These are phyloP conservation scores for Chymomyza costata DNA, from an alignment of 1,140 invertebrate species.

Conservation along the genomic window DNA sequence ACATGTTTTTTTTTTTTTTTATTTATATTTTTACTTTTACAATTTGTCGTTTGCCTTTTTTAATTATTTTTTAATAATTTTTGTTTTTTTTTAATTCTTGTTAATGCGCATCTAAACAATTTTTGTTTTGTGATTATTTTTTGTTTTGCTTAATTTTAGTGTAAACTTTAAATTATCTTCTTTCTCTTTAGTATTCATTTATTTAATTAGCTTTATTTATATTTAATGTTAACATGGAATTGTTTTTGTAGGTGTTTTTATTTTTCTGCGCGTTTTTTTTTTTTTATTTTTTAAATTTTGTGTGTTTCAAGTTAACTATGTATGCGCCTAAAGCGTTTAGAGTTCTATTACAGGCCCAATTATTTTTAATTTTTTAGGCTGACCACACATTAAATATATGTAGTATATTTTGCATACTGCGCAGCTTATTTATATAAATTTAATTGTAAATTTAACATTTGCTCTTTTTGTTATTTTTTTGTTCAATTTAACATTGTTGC, in stretches of 20 bases:
- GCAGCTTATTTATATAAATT: constrained; percentile 56
- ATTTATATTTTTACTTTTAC: not conserved
- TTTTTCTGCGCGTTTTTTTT: constrained; percentile 37
- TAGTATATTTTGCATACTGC: constrained; percentile 23
- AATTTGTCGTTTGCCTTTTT: not conserved
- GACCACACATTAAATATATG: constrained; percentile 25
- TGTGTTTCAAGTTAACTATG: constrained; percentile 52
- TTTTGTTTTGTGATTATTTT: not conserved
- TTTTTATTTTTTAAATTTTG: constrained; percentile 56
- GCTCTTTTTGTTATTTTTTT: constrained; percentile 39
- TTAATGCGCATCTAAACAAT: constrained; percentile 7
- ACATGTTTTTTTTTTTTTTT: too few species aligned
- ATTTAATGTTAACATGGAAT: constrained; percentile 75
- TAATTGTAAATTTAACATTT: constrained; percentile 71
- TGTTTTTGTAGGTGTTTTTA: constrained; percentile 68
- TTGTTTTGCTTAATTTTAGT: constrained; percentile 6
- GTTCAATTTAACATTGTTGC: constrained; percentile 62
- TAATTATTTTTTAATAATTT: not conserved
- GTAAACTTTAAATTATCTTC: not conserved
- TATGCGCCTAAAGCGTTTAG: constrained; percentile 33
- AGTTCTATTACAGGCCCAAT: constrained; percentile 44
- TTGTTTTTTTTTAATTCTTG: constrained; percentile 1
- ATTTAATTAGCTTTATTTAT: constrained; percentile 71
- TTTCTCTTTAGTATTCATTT: constrained; percentile 67
- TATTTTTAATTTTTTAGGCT: constrained; percentile 30